Evolutionary conservation across 1,140 invertebrate species (phyloP), one percentile per base, ranked within the genome.

Genomic region (Micrasema longulum): DNA sequence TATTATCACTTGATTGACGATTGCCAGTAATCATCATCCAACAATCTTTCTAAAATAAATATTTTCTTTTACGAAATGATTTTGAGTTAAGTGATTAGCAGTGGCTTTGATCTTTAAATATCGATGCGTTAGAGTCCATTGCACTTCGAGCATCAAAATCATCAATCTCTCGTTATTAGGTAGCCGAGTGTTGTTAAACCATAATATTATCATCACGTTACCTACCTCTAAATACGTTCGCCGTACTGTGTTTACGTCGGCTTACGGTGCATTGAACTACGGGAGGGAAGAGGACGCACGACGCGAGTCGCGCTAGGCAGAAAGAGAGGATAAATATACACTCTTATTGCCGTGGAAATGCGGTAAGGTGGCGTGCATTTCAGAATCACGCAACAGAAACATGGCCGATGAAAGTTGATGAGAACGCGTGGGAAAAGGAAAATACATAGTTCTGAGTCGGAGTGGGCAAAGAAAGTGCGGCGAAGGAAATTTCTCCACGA

Each of bases 251-350:
- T 68, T 68, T 55, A 68, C 65, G 26, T 68, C 36, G 35, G 16
- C 14, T 57, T 62, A 47, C 55, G 67, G 67, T 69, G 67, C 67
- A 69, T 53, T 69, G 67, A 69, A 69, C 67, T 69, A 22, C 22
- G 22, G 2, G 67, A 16, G 36, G 26, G 38, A 60, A 62, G 6
- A 53, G 53, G 55, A 69, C 65, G 55, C 26, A 47, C 26, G 64
- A 38, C 36, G 12, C 22, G 12, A 14, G 16, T 12, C 10, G 26
- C 22, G 20, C 43, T 9, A 26, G 43, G 2, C 10, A 18, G 47
- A 50, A n/a, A 50, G 47, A 66, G 60, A 45, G 60, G 12, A 41
- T 12, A 6, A 26, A n/a, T 31, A 7, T 31, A 5, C 18, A 38
- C 55, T 38, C 22, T 64, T 64, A 45, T 47, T 47, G 60, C 60